Percentiles rank a stretch among this genome's conserved stretches.
Conservation (phyloP, 2,113 vertebrate species). For the Formicarius rufipectus region DNA sequence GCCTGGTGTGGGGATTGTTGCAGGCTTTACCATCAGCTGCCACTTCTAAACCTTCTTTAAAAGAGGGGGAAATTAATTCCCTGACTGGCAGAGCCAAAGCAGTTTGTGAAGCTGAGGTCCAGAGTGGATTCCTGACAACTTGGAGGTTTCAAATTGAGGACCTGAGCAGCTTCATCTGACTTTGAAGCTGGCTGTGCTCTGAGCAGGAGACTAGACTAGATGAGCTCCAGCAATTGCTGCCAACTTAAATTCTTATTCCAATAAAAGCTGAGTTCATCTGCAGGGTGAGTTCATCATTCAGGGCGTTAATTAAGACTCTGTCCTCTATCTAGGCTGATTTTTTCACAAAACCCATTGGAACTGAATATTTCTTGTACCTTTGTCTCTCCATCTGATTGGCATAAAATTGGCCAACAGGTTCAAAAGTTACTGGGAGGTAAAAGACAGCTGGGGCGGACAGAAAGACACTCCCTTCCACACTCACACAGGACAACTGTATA, state of each 20-base stretch:
- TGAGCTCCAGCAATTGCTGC: background rate
- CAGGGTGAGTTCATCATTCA: background rate
- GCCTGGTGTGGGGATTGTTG: background rate
- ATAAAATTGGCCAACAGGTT: background rate
- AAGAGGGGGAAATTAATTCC: background rate
- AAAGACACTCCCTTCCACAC: background rate
- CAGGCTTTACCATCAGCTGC: background rate
- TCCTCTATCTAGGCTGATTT: background rate
- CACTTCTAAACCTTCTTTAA: background rate
- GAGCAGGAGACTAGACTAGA: background rate
- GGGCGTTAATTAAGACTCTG: background rate
- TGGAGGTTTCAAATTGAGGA: background rate
- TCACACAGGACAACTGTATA: background rate
- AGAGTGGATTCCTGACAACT: background rate
- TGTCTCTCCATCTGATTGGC: background rate
- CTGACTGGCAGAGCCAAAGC: background rate
- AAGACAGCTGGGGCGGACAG: background rate
- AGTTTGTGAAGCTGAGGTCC: background rate
- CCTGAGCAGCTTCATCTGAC: background rate
- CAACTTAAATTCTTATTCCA: background rate
- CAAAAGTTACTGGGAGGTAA: background rate
- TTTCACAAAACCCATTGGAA: background rate
- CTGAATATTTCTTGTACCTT: background rate
- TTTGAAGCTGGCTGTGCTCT: background rate
- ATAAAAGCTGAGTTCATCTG: background rate